Conservation (phyloP, 2,888 invertebrate genomes). For the Eupithecia insigniata region DNA sequence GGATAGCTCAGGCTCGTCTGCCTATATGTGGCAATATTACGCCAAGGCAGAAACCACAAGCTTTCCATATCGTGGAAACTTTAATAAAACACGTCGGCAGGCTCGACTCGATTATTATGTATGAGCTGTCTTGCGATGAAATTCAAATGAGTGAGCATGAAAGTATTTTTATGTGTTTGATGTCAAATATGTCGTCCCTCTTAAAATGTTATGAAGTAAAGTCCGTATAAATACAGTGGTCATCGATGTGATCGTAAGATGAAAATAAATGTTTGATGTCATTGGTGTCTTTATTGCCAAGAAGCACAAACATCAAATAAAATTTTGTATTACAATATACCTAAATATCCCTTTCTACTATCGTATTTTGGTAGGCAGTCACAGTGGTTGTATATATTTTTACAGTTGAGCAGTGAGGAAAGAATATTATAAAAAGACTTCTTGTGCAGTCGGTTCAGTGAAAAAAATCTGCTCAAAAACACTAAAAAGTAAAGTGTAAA, state of each 20-base stretch:
- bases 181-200: constrained; percentile 58
- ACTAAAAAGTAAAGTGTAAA: too few species aligned
- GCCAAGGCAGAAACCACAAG: background rate
- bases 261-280: constrained; percentile 6
- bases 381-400: background rate
- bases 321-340: too few species aligned
- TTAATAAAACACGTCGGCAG: constrained; percentile 38
- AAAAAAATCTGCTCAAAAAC: background rate
- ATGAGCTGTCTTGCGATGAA: constrained; percentile 71
- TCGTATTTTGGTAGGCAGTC: too few species aligned
- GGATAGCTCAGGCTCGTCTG: background rate
- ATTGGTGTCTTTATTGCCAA: background rate
- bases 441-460: too few species aligned
- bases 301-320: background rate
- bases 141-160: constrained; percentile 68
- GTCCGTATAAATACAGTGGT: constrained; percentile 32
- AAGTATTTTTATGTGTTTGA: constrained; percentile 74
- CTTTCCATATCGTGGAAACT: constrained; percentile 15
- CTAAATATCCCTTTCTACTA: background rate
- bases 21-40: background rate
- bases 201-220: constrained; percentile 37
- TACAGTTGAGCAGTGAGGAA: background rate
- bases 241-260: constrained; percentile 16
- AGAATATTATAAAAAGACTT: too few species aligned
- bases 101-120: constrained; percentile 67